Conservation (phyloP, 2,113 vertebrate species). For the Strigops habroptila region DNA sequence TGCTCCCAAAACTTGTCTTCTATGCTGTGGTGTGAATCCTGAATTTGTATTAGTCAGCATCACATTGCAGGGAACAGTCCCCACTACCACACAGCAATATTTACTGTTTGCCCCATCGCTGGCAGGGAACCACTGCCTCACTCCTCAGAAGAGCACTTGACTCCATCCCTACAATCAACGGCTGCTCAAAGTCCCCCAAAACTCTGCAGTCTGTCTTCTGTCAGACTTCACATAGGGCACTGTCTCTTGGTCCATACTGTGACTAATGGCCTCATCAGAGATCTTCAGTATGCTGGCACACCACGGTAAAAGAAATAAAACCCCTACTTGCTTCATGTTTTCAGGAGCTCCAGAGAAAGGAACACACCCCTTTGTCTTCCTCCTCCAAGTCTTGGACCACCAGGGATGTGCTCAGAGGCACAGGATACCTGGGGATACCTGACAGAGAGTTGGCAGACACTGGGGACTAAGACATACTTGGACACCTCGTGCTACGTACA, state of each 20-base stretch:
- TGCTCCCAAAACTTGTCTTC: not conserved
- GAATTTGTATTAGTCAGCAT: not conserved
- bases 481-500: not conserved
- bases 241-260: not conserved
- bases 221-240: not conserved
- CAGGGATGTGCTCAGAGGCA: not conserved
- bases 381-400: not conserved
- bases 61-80: not conserved
- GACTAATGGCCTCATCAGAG: not conserved
- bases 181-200: not conserved
- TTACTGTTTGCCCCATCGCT: not conserved
- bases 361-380: fast-evolving
- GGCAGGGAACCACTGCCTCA: not conserved
- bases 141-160: not conserved
- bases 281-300: not conserved
- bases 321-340: not conserved
- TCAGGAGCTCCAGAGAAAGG: not conserved
- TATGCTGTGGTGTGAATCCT: not conserved
- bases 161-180: not conserved
- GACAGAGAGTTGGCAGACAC: not conserved
- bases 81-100: not conserved
- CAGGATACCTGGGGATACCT: not conserved
- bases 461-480: not conserved
- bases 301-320: not conserved
- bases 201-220: not conserved